Percentiles rank a stretch among this genome's conserved stretches.
Evolutionary conservation across 2,888 invertebrate species (phyloP).

Genomic region (Phytoseiulus persimilis): DNA sequence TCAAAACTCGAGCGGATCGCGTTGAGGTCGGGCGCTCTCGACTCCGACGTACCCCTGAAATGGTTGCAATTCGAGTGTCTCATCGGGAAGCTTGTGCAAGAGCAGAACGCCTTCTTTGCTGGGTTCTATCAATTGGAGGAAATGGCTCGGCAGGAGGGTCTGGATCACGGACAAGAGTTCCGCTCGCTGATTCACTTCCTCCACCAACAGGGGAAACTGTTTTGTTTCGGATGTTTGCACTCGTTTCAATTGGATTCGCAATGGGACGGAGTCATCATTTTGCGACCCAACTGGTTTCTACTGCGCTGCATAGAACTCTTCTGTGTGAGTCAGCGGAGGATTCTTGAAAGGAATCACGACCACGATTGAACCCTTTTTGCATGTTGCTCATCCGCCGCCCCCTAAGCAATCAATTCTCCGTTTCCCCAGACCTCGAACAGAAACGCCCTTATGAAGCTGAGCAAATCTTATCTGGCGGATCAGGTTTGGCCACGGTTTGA

Average conservation of each 20-base stretch:
- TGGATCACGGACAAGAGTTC: constrained; percentile 49
- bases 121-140: constrained; percentile 48
- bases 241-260: constrained; percentile 47
- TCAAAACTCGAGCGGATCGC: constrained; percentile 49
- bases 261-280: constrained; percentile 49
- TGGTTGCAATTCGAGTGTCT: constrained; percentile 51
- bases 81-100: constrained; percentile 48
- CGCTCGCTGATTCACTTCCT: constrained; percentile 50
- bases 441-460: constrained; percentile 32
- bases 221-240: constrained; percentile 47
- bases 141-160: constrained; percentile 49
- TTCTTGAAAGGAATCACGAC: neutral
- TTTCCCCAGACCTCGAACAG: neutral
- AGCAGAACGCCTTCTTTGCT: constrained; percentile 45
- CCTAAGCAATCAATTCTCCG: too few species aligned
- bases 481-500: constrained; percentile 21
- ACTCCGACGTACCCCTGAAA: constrained; percentile 50
- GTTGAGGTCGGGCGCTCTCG: constrained; percentile 49
- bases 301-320: constrained; percentile 36
- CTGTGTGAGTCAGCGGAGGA: neutral
- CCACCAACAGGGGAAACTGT: constrained; percentile 51
- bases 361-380: too few species aligned
- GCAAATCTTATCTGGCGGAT: constrained; percentile 25
- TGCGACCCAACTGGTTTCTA: constrained; percentile 51
- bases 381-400: too few species aligned